Evolutionary conservation across 2,888 invertebrate genomes (phyloP), one percentile per base, ranked within the genome.

Genomic region (Archips crataeganus): DNA sequence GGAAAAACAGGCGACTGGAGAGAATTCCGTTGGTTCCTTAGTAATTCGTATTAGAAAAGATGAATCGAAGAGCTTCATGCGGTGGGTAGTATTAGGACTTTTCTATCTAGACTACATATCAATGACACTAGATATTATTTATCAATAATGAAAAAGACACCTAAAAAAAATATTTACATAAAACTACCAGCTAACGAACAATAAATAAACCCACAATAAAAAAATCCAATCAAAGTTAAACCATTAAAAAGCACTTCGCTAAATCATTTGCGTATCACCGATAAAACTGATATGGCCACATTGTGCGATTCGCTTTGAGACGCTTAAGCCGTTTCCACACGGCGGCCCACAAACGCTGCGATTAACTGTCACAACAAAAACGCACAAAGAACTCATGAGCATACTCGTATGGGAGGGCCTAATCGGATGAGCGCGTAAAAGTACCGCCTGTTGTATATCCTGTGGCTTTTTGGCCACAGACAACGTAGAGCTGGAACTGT

Each of bases 401-500:
- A 90, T 90, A 89, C 88, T 86, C 82, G 87, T 74, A 60, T 70
- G 74, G 74, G 64, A 78, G 85, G 83, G 83, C 88, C 87, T 93
- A 93, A 93, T 93, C 93, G 89, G 92, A 93, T 93, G 86, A 92
- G 82, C 87, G 88, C 84, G 90, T 90, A 91, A 91, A 92, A 93
- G 90, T 91, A 60, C 63, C 75, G 70, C 61, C 59, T 73, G 70
- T 75, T 75, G 70, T 75, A 70, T 73, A 69, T 70, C 72, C 73
- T 61, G 47, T 67, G 66, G 67, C 71, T 76, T 74, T 74, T 71
- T 74, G 67, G 23, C 70, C 67, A 59, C 15, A 11, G 70, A 75
- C 34, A 34, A 49, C 15, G 8, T 36, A 11, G 10, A 13, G 62
- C 70, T 77, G 81, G 84, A 80, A 77, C 76, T 81, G 81, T 78